Percentiles rank a stretch among this genome's conserved stretches.
These are phyloP conservation scores for Sebastes hubbsi DNA, from an alignment of 2,797 vertebrate genomes.

Conservation along the genomic window DNA sequence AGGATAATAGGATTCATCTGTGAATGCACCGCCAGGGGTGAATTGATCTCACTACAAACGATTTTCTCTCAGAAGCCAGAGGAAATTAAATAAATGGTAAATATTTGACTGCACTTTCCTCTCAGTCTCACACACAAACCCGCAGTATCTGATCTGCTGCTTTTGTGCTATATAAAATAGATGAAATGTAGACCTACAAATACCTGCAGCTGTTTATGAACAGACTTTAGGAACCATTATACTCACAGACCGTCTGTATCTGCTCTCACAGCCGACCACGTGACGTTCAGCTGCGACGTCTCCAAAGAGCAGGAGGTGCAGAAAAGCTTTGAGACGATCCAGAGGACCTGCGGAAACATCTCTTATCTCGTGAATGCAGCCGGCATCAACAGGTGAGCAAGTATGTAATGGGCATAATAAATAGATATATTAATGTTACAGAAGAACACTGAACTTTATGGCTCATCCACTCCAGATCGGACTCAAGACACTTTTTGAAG, in stretches of 20 bases:
- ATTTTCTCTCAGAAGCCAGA: too few relatives aligned
- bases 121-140: background rate
- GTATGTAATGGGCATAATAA: too few relatives aligned
- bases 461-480: too few relatives aligned
- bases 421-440: too few relatives aligned
- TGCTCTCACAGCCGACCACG: constrained; percentile 80
- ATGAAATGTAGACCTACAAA: background rate
- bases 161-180: background rate
- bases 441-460: too few relatives aligned
- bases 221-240: background rate
- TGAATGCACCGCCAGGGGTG: too few relatives aligned
- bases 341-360: constrained; percentile 85
- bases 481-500: too few relatives aligned
- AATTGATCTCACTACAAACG: too few relatives aligned
- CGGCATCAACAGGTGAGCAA: constrained; percentile 89
- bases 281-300: constrained; percentile 90
- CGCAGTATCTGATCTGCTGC: background rate
- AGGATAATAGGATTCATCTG: too few relatives aligned
- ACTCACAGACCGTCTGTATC: background rate
- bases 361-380: constrained; percentile 93
- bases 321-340: constrained; percentile 85
- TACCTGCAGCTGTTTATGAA: background rate
- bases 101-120: background rate
- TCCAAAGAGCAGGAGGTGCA: constrained; percentile 88
- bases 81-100: too few relatives aligned